Percentiles rank a stretch among this genome's conserved stretches.
Conservation (phyloP, 2,888 invertebrate species). For the Frankliniella intonsa region DNA sequence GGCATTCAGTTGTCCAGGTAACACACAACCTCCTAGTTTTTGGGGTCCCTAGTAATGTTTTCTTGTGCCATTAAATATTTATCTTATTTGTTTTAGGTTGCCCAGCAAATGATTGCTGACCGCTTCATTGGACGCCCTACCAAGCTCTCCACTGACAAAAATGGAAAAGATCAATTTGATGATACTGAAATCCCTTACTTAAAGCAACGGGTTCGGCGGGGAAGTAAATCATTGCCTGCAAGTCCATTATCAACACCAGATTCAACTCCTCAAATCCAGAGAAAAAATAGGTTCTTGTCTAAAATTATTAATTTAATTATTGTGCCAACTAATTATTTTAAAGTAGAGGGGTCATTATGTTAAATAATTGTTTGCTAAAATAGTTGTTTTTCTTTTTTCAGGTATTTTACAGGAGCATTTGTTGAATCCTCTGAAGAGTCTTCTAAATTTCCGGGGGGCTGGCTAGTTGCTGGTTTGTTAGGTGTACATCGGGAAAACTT, state of each 20-base stretch:
- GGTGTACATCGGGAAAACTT: conserved; percentile 59
- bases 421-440: conserved; percentile 48
- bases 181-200: neutral
- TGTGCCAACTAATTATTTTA: too few species aligned
- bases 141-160: neutral
- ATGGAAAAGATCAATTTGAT: neutral
- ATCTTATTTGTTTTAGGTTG: conserved; percentile 44
- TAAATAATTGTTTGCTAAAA: neutral
- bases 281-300: conserved; percentile 60
- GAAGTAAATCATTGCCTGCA: conserved; percentile 66
- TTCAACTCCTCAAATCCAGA: conserved; percentile 54
- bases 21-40: conserved; percentile 32
- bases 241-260: conserved; percentile 62
- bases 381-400: conserved; percentile 39
- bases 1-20: conserved; percentile 53
- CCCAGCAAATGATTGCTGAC: conserved; percentile 53
- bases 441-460: conserved; percentile 51
- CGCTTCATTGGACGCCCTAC: neutral
- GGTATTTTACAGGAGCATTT: conserved; percentile 52
- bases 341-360: neutral
- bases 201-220: conserved; percentile 49
- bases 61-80: neutral
- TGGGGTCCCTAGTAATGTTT: neutral
- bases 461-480: conserved; percentile 62
- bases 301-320: conserved; percentile 33